Evolutionary conservation across 23 tunicate genomes (phyloP).

Genomic region (Trididemnum nubilum): DNA sequence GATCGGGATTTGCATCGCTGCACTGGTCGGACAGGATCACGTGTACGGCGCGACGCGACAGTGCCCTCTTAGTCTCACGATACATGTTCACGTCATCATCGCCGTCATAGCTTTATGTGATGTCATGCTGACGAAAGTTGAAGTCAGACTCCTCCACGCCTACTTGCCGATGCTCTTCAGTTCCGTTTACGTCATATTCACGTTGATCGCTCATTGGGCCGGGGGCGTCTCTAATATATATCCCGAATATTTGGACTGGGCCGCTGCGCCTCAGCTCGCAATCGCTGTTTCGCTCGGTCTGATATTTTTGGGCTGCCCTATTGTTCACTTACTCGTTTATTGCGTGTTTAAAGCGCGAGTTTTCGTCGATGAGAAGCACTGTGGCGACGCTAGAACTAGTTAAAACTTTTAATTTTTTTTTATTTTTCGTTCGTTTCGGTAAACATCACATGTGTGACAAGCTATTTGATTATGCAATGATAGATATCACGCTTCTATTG

Average conservation of each 20-base stretch:
- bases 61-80: conserved; percentile 16
- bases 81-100: conserved; percentile 54
- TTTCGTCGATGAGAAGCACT: too few relatives aligned
- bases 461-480: too few relatives aligned
- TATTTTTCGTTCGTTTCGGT: too few relatives aligned
- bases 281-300: conserved; percentile 12
- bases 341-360: background rate
- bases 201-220: background rate
- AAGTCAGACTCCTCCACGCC: conserved; percentile 41
- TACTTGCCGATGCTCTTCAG: conserved; percentile 24
- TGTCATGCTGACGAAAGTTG: conserved; percentile 12
- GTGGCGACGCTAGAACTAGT: too few relatives aligned
- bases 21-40: conserved; percentile 37
- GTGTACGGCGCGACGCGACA: background rate
- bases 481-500: too few relatives aligned
- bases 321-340: background rate
- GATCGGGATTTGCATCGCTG: background rate
- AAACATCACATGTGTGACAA: too few relatives aligned
- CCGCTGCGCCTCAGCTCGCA: background rate
- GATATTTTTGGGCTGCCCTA: background rate
- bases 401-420: too few relatives aligned
- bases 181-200: background rate
- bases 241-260: background rate
- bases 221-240: background rate
- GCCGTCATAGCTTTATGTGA: conserved; percentile 27